These are phyloP conservation scores for Aphidoletes aphidimyza DNA, from an alignment of 2,888 invertebrate genomes.

Conservation along the genomic window DNA sequence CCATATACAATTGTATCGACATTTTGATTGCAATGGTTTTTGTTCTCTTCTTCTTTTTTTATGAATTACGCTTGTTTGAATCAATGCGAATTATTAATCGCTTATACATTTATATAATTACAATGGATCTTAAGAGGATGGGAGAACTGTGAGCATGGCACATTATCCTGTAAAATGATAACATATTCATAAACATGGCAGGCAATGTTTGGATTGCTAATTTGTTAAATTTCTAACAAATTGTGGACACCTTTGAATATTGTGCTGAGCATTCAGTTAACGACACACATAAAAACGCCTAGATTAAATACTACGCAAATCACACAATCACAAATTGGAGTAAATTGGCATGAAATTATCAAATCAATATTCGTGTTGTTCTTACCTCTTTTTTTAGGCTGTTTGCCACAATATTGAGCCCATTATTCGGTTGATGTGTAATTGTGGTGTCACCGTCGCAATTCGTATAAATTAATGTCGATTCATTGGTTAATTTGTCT, in stretches of 20 bases:
- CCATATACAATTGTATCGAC: constrained; percentile 10
- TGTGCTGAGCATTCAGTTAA: too few relatives aligned
- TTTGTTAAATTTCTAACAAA: background rate
- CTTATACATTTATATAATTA: background rate
- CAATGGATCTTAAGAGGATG: background rate
- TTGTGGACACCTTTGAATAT: too few relatives aligned
- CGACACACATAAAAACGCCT: too few relatives aligned
- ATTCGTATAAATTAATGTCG: constrained; percentile 16
- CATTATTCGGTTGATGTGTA: background rate
- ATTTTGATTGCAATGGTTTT: background rate
- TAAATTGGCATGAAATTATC: too few relatives aligned
- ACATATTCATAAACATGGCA: too few relatives aligned
- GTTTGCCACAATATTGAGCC: background rate
- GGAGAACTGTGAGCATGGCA: too few relatives aligned
- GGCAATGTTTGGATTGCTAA: background rate
- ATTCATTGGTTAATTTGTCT: background rate
- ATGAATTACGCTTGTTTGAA: background rate
- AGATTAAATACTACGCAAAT: too few relatives aligned
- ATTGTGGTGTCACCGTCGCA: constrained; percentile 10
- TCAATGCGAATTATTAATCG: background rate
- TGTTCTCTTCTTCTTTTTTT: background rate
- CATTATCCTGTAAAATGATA: too few relatives aligned
- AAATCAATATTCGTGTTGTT: too few relatives aligned
- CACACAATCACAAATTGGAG: background rate
- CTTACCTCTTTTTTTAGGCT: constrained; percentile 23